phyloP scores from a whole-genome alignment of 2,797 vertebrate species.

The Paramormyrops hopkinsi region DNA sequence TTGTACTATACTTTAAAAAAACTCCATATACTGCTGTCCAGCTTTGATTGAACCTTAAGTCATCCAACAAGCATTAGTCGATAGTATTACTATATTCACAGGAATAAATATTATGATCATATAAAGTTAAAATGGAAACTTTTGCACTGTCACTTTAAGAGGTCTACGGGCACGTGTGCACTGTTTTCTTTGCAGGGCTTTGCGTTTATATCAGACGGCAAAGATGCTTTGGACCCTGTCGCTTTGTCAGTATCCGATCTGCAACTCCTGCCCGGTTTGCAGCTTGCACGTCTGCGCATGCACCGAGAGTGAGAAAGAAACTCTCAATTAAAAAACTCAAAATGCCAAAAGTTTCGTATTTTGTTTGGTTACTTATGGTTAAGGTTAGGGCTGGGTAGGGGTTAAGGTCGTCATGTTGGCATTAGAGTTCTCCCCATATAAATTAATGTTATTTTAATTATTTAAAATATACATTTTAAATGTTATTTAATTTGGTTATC shows the following conservation, averaged over 20 bases:
- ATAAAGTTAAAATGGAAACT: not conserved
- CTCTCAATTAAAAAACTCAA: not conserved
- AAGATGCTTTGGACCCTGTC: conserved; percentile 58
- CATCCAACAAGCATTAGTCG: not conserved
- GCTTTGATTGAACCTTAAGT: not conserved
- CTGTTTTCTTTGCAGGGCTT: not conserved
- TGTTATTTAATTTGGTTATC: not conserved
- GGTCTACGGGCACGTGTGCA: not conserved
- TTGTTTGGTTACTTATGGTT: not conserved
- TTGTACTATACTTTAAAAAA: not conserved
- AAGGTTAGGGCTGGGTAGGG: not conserved
- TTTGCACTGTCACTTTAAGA: not conserved
- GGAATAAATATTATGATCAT: not conserved
- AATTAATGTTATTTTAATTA: too few species aligned
- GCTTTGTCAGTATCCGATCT: not conserved
- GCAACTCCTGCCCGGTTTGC: not conserved
- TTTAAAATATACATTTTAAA: not conserved
- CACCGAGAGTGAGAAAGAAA: not conserved
- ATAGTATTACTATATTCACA: not conserved
- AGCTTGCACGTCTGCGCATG: not conserved
- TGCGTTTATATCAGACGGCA: conserved; percentile 17
- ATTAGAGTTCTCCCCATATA: too few species aligned
- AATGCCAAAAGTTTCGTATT: not conserved
- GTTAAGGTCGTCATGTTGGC: too few species aligned
- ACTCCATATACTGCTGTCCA: not conserved